Percentiles rank a stretch among this genome's conserved stretches.
These are phyloP conservation scores for Champsocephalus gunnari DNA, from an alignment of 2,797 vertebrate genomes.

Conservation along the genomic window DNA sequence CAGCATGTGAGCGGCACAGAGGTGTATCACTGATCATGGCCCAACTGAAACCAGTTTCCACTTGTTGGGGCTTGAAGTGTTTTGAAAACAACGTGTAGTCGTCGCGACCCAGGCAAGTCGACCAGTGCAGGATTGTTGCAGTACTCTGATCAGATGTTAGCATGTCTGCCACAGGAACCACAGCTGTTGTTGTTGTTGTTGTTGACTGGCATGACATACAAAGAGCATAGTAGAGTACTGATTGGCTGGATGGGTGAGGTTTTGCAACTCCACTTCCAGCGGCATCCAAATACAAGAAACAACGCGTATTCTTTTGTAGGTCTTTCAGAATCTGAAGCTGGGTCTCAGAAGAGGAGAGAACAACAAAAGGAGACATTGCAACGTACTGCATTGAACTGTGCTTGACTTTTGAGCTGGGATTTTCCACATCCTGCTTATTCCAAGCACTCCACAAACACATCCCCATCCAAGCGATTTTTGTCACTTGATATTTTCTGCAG, in stretches of 20 bases:
- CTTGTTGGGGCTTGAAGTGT: background rate
- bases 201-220: slow-evolving; percentile 11
- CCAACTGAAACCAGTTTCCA: slow-evolving; percentile 22
- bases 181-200: slow-evolving; percentile 13
- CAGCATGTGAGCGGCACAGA: slow-evolving; percentile 39
- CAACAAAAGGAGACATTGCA: slow-evolving; percentile 23
- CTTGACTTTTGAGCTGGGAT: slow-evolving; percentile 10
- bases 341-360: slow-evolving; percentile 7
- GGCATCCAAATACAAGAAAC: slow-evolving; percentile 24
- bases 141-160: slow-evolving; percentile 19
- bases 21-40: slow-evolving; percentile 20
- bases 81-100: background rate
- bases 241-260: slow-evolving; percentile 5
- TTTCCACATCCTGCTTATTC: slow-evolving; percentile 9
- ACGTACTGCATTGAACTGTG: slow-evolving; percentile 2
- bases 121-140: slow-evolving; percentile 13
- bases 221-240: slow-evolving; percentile 5
- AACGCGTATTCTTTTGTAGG: background rate
- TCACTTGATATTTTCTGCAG: slow-evolving; percentile 18
- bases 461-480: background rate
- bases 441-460: slow-evolving; percentile 5
- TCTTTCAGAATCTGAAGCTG: slow-evolving; percentile 12
- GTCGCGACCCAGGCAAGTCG: slow-evolving; percentile 4
- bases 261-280: slow-evolving; percentile 26
- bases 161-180: slow-evolving; percentile 13